These are phyloP conservation scores for Sparus aurata DNA, from an alignment of 2,797 vertebrate species.

Conservation along the genomic window DNA sequence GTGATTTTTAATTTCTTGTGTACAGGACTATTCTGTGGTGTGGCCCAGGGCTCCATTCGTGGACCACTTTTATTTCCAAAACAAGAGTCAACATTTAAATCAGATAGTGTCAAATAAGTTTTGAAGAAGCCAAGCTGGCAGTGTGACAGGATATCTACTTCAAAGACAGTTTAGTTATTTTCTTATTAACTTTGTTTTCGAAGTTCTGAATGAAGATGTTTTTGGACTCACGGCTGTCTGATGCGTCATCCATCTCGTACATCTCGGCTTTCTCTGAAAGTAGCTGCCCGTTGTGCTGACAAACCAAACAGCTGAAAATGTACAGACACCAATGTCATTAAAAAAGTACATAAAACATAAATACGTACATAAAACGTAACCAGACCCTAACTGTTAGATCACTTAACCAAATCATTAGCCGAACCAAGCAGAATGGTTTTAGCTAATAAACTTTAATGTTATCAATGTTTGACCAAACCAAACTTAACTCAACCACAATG, in stretches of 20 bases:
- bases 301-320: conserved; percentile 80
- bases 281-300: conserved; percentile 72
- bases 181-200: not conserved
- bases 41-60: not conserved
- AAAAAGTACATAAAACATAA: not conserved
- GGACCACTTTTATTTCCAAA: not conserved
- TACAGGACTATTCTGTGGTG: not conserved
- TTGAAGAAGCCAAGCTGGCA: not conserved
- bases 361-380: not conserved
- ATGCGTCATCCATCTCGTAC: conserved; percentile 64
- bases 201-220: not conserved
- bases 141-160: not conserved
- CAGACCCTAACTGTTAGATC: not conserved
- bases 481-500: no score
- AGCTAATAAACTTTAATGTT: no score
- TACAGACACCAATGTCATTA: conserved; percentile 15
- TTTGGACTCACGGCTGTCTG: conserved; percentile 67
- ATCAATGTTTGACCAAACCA: not conserved
- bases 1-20: not conserved
- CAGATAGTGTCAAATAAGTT: not conserved
- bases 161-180: not conserved
- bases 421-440: not conserved
- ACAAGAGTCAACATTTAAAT: not conserved
- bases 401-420: not conserved
- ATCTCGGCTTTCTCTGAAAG: conserved; percentile 58